These are phyloP conservation scores for Callocephalon fimbriatum DNA, from an alignment of 2,113 vertebrate species.

Conservation along the genomic window DNA sequence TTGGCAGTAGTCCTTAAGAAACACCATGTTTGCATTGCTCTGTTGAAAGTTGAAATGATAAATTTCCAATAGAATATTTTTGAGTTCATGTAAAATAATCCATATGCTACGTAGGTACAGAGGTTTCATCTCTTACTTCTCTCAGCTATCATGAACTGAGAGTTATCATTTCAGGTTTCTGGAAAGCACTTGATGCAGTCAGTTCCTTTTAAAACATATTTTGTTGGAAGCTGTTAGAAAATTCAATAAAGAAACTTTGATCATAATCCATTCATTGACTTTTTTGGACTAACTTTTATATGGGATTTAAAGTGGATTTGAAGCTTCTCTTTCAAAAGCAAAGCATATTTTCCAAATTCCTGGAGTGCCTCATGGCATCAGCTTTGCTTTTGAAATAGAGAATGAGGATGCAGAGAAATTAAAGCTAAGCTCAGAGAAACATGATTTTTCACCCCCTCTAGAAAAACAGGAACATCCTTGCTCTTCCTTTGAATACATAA, in stretches of 20 bases:
- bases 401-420: conserved; percentile 58
- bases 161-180: conserved; percentile 37
- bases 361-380: conserved; percentile 51
- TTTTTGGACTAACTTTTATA: conserved; percentile 67
- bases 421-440: conserved; percentile 65
- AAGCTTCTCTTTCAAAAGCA: conserved; percentile 71
- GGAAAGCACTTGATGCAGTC: conserved; percentile 44
- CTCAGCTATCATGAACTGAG: background rate
- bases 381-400: conserved; percentile 66
- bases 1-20: background rate
- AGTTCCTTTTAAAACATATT: conserved; percentile 56
- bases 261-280: conserved; percentile 67
- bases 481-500: conserved; percentile 51
- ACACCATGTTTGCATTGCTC: background rate
- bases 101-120: background rate
- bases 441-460: conserved; percentile 56
- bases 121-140: conserved; percentile 16
- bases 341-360: conserved; percentile 66
- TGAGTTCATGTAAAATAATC: background rate
- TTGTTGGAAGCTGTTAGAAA: conserved; percentile 64
- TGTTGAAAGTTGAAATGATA: background rate
- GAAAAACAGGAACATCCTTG: conserved; percentile 51
- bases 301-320: conserved; percentile 71
- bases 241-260: conserved; percentile 67
- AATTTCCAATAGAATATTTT: background rate